Conservation (phyloP, 1,140 invertebrate species). For the Drosophila saltans region DNA sequence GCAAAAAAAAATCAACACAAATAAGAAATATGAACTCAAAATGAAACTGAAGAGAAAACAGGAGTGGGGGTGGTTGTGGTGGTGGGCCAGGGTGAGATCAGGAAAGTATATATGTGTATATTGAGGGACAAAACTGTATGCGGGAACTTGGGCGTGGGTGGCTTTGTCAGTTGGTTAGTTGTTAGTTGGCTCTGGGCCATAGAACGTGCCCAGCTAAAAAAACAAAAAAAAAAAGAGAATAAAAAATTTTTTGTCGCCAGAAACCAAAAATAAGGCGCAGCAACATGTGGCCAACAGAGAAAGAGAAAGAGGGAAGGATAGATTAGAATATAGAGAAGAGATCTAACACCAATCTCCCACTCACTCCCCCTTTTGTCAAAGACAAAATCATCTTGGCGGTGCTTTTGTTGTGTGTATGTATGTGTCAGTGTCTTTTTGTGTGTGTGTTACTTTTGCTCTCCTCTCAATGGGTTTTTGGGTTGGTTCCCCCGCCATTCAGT, state of each 20-base stretch:
- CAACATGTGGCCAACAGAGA: conserved; percentile 62
- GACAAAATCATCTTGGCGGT: conserved; percentile 6
- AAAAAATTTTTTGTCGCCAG: conserved; percentile 56
- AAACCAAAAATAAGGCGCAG: conserved; percentile 60
- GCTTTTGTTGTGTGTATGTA: not conserved
- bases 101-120: not conserved
- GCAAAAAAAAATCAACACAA: conserved; percentile 67
- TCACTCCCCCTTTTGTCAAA: not conserved
- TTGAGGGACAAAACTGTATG: not conserved
- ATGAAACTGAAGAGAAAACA: conserved; percentile 48
- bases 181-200: conserved; percentile 66
- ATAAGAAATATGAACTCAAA: conserved; percentile 77
- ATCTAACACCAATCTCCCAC: conserved; percentile 16
- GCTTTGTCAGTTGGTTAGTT: conserved; percentile 31
- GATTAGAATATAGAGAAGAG: not conserved
- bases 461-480: conserved; percentile 58
- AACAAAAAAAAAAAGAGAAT: conserved; percentile 30
- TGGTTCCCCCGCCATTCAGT: conserved; percentile 35
- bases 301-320: not conserved
- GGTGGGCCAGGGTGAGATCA: conserved; percentile 16
- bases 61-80: conserved; percentile 26
- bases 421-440: not conserved
- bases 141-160: conserved; percentile 48
- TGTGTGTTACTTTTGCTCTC: conserved; percentile 6
- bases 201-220: conserved; percentile 66